These are phyloP conservation scores for Papilio gigon DNA, from an alignment of 2,888 invertebrate genomes.

Conservation along the genomic window DNA sequence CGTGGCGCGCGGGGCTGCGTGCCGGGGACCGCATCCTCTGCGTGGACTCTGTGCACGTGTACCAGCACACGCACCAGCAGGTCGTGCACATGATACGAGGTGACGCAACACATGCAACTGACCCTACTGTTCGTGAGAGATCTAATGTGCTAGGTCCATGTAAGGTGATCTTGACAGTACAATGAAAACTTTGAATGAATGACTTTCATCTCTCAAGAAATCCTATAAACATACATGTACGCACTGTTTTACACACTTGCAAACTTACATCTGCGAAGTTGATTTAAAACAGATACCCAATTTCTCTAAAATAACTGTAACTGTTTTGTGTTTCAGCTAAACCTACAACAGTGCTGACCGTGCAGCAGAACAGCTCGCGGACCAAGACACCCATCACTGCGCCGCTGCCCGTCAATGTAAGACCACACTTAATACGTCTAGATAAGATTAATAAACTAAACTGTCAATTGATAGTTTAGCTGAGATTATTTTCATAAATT, in stretches of 20 bases:
- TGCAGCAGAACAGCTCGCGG: slow-evolving; percentile 73
- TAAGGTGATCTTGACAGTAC: too few species aligned
- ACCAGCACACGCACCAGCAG: slow-evolving; percentile 95
- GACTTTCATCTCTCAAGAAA: too few species aligned
- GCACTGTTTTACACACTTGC: too few species aligned
- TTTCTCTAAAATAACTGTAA: background rate
- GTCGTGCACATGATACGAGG: slow-evolving; percentile 98
- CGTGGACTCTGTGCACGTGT: slow-evolving; percentile 96
- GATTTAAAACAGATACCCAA: background rate
- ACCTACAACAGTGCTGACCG: slow-evolving; percentile 76
- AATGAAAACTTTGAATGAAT: too few species aligned
- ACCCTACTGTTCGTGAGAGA: too few species aligned
- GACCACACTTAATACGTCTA: slow-evolving; percentile 59
- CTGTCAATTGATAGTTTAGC: too few species aligned
- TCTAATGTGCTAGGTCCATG: too few species aligned
- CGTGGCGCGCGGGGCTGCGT: slow-evolving; percentile 95
- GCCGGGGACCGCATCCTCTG: slow-evolving; percentile 95
- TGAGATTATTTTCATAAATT: slow-evolving; percentile 9
- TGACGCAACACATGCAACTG: slow-evolving; percentile 64
- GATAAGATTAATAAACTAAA: too few species aligned
- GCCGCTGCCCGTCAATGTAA: slow-evolving; percentile 94
- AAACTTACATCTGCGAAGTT: background rate
- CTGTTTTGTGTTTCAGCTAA: slow-evolving; percentile 70
- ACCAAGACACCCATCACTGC: slow-evolving; percentile 87
- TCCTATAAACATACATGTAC: too few species aligned